These are phyloP conservation scores for Tachuris rubrigastra DNA, from an alignment of 2,113 vertebrate genomes.

Conservation along the genomic window DNA sequence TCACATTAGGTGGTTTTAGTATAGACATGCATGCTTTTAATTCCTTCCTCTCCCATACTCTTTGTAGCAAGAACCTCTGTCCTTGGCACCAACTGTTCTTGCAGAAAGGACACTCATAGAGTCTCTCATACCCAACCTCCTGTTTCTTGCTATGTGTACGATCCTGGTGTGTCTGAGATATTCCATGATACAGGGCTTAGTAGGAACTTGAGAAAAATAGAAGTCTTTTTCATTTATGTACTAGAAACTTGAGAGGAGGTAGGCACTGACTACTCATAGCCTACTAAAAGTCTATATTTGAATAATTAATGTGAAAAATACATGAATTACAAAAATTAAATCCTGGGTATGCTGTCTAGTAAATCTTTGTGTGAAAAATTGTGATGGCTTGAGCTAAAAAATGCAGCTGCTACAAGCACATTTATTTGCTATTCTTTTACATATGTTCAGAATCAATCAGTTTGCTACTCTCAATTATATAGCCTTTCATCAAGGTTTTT, in stretches of 20 bases:
- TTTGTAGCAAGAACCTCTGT: neutral
- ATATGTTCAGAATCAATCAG: neutral
- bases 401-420: neutral
- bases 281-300: neutral
- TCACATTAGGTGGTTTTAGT: neutral
- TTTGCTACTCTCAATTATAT: neutral
- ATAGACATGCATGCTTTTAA: neutral
- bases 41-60: neutral
- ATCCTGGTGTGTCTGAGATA: neutral
- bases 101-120: neutral
- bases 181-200: neutral
- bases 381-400: neutral
- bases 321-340: neutral
- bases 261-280: neutral
- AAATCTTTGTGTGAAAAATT: neutral
- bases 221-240: neutral
- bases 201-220: neutral
- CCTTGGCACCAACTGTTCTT: neutral
- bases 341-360: neutral
- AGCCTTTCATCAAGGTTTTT: conserved; percentile 7
- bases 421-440: neutral
- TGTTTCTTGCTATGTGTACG: neutral
- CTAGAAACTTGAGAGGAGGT: neutral
- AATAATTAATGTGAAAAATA: neutral
- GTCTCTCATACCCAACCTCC: neutral